phyloP scores from a whole-genome alignment of 2,113 vertebrate genomes.

The Tragulus kanchil region DNA sequence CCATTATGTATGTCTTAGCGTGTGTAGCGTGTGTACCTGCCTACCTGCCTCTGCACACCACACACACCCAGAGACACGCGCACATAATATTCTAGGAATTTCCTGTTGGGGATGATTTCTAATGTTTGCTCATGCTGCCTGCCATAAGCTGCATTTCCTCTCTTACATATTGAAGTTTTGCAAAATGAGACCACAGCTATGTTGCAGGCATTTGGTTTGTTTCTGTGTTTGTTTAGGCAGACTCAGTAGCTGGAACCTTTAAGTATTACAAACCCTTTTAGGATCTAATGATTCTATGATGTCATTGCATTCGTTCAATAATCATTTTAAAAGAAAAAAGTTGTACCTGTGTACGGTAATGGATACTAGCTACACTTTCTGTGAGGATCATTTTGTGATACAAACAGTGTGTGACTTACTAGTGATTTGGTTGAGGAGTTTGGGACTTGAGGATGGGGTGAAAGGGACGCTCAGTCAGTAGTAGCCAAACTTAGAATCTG shows the following conservation, averaged over 20 bases:
- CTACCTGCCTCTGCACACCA: not conserved
- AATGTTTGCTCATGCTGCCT: no score
- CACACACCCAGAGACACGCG: no score
- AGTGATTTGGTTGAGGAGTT: not conserved
- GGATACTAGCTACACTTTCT: no score
- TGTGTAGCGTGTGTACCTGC: not conserved
- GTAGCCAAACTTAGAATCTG: not conserved
- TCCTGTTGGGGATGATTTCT: fast-evolving
- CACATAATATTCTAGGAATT: not conserved
- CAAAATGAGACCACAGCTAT: not conserved
- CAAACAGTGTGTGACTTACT: not conserved
- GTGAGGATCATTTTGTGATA: not conserved
- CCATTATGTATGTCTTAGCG: fast-evolving
- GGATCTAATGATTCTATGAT: not conserved
- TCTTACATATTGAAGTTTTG: not conserved
- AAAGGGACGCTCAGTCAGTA: no score
- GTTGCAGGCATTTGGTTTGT: fast-evolving
- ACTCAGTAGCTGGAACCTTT: not conserved
- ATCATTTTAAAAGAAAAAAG: not conserved
- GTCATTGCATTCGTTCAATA: not conserved
- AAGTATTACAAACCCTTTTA: not conserved
- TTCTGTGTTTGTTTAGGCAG: not conserved
- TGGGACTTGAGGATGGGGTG: no score
- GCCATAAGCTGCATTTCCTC: not conserved
- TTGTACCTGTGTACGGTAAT: not conserved